phyloP scores from a whole-genome alignment of 1,140 invertebrate genomes.

The Conopomorpha cramerella region DNA sequence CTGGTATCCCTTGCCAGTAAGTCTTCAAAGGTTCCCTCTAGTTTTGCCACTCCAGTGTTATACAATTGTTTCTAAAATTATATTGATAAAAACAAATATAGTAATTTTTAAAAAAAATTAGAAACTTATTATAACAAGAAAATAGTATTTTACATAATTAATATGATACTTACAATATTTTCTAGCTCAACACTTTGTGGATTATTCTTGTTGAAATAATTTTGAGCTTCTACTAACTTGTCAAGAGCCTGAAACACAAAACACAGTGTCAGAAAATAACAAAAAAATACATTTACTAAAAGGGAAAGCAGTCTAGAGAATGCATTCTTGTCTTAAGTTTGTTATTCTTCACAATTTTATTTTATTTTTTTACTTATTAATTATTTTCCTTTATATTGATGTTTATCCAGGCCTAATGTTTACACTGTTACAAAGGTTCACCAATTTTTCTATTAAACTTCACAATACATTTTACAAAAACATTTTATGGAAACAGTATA shows the following conservation, averaged over 20 bases:
- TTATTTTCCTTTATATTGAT: no score
- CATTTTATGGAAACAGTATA: no score
- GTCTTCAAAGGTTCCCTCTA: conserved; percentile 88
- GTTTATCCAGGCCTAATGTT: no score
- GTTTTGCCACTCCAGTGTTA: conserved; percentile 72
- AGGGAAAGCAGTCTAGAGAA: no score
- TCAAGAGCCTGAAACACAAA: conserved; percentile 84
- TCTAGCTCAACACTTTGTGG: conserved; percentile 92
- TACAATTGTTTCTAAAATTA: conserved; percentile 75
- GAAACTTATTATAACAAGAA: conserved; percentile 1
- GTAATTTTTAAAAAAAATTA: conserved; percentile 1
- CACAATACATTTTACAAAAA: no score
- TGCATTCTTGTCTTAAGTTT: no score
- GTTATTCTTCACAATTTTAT: no score
- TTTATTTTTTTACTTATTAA: no score
- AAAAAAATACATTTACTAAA: no score
- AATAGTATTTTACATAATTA: no score
- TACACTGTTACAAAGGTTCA: no score
- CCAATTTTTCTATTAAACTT: no score
- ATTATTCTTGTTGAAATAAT: conserved; percentile 93
- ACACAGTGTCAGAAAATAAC: conserved; percentile 4
- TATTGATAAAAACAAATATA: conserved; percentile 7
- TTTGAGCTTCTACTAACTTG: conserved; percentile 82
- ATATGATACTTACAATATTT: conserved; percentile 70
- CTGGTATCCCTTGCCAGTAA: conserved; percentile 84